A percentile compares a stretch with the other conserved stretches of the same genome.
These are phyloP conservation scores for Psettodes erumei DNA, from an alignment of 2,113 vertebrate genomes.

Conservation along the genomic window DNA sequence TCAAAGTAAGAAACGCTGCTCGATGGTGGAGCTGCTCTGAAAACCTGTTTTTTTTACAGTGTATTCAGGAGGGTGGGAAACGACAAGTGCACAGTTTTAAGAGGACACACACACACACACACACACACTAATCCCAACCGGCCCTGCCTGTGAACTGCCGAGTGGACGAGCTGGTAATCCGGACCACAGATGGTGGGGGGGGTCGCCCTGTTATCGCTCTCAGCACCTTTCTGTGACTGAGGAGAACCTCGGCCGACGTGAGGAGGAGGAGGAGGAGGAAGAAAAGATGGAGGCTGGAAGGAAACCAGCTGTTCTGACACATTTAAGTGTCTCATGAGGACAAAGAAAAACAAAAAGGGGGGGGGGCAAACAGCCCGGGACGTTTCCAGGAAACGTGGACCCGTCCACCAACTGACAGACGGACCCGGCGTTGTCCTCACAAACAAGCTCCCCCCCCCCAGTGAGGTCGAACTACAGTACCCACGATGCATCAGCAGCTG, in stretches of 20 bases:
- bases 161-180: constrained; percentile 39
- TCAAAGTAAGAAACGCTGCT: no score
- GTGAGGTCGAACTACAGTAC: neutral
- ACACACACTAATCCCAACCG: constrained; percentile 5
- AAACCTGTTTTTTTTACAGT: no score
- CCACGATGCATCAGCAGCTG: constrained; percentile 12
- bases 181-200: constrained; percentile 45
- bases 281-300: neutral
- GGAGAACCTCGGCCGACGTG: neutral
- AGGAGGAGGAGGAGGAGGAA: neutral
- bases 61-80: neutral
- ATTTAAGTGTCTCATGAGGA: no score
- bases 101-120: neutral
- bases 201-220: neutral
- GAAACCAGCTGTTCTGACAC: no score
- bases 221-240: neutral
- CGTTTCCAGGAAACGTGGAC: constrained; percentile 46
- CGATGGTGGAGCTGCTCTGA: no score
- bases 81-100: constrained; percentile 3
- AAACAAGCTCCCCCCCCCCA: constrained; percentile 32
- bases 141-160: constrained; percentile 34
- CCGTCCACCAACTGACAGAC: no score
- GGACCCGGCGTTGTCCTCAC: no score
- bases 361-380: constrained; percentile 27
- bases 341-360: neutral